Conservation (phyloP, 2,113 vertebrate genomes). For the Tychaedon coryphoeus region DNA sequence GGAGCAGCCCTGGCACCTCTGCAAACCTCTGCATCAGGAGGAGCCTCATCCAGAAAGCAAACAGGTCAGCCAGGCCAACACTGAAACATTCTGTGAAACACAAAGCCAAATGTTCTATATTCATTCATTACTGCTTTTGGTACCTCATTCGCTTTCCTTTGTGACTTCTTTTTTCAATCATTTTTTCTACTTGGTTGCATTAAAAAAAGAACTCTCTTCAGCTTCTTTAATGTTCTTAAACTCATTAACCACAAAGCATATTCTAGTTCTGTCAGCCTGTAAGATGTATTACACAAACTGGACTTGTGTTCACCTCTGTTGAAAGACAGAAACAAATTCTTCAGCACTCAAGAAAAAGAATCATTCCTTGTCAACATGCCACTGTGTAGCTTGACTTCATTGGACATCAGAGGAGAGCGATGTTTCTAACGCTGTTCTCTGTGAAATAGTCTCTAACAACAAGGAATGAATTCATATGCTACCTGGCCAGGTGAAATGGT, state of each 20-base stretch:
- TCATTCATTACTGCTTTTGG: neutral
- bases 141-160: neutral
- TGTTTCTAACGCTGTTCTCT: neutral
- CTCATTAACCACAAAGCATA: constrained; percentile 16
- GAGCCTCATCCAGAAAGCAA: neutral
- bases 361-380: neutral
- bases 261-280: neutral
- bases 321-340: constrained; percentile 46
- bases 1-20: neutral
- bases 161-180: neutral
- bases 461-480: neutral
- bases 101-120: neutral
- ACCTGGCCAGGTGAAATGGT: neutral
- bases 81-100: neutral
- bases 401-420: neutral
- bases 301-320: constrained; percentile 20
- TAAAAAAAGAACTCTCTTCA: neutral
- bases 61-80: neutral
- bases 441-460: neutral
- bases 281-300: constrained; percentile 20
- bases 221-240: neutral
- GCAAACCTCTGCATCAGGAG: neutral
- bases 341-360: neutral
- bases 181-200: constrained; percentile 2
- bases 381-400: neutral